These are phyloP conservation scores for Sitobion miscanthi DNA, from an alignment of 1,140 invertebrate genomes.

Conservation along the genomic window DNA sequence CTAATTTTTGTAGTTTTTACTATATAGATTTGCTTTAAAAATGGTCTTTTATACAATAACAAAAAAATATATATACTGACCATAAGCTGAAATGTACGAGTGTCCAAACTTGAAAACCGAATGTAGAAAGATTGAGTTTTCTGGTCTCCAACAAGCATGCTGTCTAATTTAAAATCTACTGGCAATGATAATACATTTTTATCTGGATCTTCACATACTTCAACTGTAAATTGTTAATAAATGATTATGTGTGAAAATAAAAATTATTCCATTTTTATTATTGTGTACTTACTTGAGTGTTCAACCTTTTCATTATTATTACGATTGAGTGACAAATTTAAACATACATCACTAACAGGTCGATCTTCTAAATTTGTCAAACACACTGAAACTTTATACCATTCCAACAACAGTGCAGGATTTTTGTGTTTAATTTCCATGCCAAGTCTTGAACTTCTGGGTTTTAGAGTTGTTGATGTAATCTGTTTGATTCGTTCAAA, in stretches of 20 bases:
- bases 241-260: background rate
- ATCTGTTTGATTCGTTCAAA: constrained; percentile 42
- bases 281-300: constrained; percentile 10
- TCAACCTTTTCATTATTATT: constrained; percentile 44
- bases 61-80: background rate
- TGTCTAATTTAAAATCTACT: constrained; percentile 43
- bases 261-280: background rate
- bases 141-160: background rate
- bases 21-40: background rate
- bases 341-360: constrained; percentile 34
- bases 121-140: constrained; percentile 36
- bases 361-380: constrained; percentile 43
- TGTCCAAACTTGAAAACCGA: constrained; percentile 44
- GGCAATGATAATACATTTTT: constrained; percentile 37
- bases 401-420: constrained; percentile 54
- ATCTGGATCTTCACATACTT: constrained; percentile 39
- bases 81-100: constrained; percentile 43
- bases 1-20: background rate
- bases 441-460: constrained; percentile 42
- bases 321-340: constrained; percentile 29
- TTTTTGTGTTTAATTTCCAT: constrained; percentile 52
- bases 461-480: constrained; percentile 17
- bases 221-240: constrained; percentile 11
- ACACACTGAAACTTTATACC: constrained; percentile 52
- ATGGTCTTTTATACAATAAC: background rate